These are phyloP conservation scores for Toxotes chatareus DNA, from an alignment of 2,113 vertebrate species.

Conservation along the genomic window DNA sequence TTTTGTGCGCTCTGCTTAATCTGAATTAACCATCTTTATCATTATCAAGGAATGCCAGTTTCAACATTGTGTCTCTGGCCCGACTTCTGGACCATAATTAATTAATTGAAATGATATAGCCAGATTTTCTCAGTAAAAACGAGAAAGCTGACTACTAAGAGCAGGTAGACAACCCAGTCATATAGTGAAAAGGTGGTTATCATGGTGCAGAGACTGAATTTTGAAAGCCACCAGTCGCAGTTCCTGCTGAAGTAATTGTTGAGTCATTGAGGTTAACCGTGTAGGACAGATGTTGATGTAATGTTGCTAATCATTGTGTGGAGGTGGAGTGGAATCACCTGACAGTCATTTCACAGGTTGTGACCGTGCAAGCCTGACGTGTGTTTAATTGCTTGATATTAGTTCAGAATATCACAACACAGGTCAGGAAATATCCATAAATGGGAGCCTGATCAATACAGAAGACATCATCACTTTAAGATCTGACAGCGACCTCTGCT, in stretches of 20 bases:
- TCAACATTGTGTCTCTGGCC: background rate
- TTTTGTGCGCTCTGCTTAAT: background rate
- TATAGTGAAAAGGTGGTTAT: background rate
- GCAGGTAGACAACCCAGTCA: background rate
- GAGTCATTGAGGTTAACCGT: slow-evolving; percentile 12
- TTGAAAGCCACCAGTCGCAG: slow-evolving; percentile 5
- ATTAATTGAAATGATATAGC: background rate
- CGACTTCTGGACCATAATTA: background rate
- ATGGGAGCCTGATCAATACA: too few species aligned
- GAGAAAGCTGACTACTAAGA: background rate
- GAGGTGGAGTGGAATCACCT: too few species aligned
- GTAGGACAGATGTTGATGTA: too few species aligned
- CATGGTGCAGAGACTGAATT: background rate
- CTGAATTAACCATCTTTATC: background rate
- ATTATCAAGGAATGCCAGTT: background rate
- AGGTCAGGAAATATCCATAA: too few species aligned
- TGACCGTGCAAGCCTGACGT: too few species aligned
- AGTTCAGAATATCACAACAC: too few species aligned
- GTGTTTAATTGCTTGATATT: too few species aligned
- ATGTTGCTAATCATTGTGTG: too few species aligned
- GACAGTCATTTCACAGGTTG: too few species aligned
- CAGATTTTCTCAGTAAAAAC: background rate
- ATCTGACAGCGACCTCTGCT: too few species aligned
- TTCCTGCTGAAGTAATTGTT: slow-evolving; percentile 6
- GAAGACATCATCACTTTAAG: too few species aligned